Evolutionary conservation across 2,888 invertebrate species (phyloP).

Genomic region (Tetrapedia diversipes): DNA sequence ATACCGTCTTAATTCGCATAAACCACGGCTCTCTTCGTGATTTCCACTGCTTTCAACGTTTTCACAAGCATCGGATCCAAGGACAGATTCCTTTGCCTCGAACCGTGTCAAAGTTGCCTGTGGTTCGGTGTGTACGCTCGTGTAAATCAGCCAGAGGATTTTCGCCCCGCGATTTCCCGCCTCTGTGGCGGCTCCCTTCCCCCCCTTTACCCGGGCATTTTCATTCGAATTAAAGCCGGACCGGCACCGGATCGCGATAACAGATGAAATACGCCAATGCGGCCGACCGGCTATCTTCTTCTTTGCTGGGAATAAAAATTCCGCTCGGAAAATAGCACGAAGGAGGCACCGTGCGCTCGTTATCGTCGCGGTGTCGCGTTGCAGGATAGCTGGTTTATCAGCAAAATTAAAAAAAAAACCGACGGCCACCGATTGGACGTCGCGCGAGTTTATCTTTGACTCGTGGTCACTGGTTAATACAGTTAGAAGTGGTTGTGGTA

Average conservation of each 20-base stretch:
- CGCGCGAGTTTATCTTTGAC: too few species aligned
- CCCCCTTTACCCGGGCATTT: constrained; percentile 43
- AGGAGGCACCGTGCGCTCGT: constrained; percentile 16
- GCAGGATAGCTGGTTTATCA: constrained; percentile 24
- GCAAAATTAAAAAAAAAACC: constrained; percentile 23
- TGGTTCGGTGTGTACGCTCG: neutral
- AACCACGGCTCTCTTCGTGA: too few species aligned
- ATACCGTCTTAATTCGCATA: too few species aligned
- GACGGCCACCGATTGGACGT: neutral
- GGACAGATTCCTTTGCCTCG: constrained; percentile 28
- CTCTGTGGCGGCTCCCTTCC: neutral
- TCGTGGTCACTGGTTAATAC: too few species aligned
- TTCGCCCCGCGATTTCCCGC: neutral
- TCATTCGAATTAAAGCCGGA: constrained; percentile 64
- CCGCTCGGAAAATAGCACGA: constrained; percentile 22
- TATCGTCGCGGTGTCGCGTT: constrained; percentile 36
- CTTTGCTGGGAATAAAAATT: constrained; percentile 36
- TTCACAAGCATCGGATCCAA: constrained; percentile 51
- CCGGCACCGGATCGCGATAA: constrained; percentile 54
- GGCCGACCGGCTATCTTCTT: constrained; percentile 21
- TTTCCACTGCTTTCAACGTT: constrained; percentile 29
- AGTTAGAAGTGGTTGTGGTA: too few species aligned
- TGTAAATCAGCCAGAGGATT: constrained; percentile 28
- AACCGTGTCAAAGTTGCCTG: constrained; percentile 6
- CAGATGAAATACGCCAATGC: constrained; percentile 55